Evolutionary conservation across 2,113 vertebrate species (phyloP), one percentile per base, ranked within the genome.

Genomic region (Xyliphius kryptos): DNA sequence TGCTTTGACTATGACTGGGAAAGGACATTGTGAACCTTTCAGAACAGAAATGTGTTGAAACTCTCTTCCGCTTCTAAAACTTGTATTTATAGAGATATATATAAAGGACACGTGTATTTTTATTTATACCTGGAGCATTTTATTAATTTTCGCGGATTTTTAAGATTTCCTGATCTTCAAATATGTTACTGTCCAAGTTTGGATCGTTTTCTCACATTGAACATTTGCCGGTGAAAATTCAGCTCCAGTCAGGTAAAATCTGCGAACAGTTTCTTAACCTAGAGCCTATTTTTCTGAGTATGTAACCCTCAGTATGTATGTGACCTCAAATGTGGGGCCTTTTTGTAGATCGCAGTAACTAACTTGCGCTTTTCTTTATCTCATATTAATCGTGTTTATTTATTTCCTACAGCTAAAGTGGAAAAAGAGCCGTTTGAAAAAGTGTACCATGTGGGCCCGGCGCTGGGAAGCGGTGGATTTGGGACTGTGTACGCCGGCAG

Each of bases 141-240:
- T n/a, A n/a, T n/a, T n/a, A n/a, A n/a, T n/a, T n/a, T n/a, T n/a
- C n/a, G n/a, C n/a, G n/a, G n/a, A n/a, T n/a, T n/a, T n/a, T n/a
- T n/a, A n/a, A n/a, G n/a, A 16, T 48, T 20, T 49, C 9, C 10
- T 21, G 22, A 53, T 54, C 1, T 61, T 69, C 41, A 75, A 91
- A 89, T 83, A 98, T 96, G 95, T 85, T 98, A 81, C 91, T 95
- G 47, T 95, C 94, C 81, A 97, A 96, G 88, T 95, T 96, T 76
- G 94, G 95, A 56, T 98, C 95, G 56, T 84, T 98, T 81, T 95
- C 95, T 70, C 94, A 96, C 14, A 92, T 93, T 90, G 95, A 98
- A 26, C 92, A 95, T 69, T 84, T 98, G 61, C 95, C 94, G n/a
- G 94, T 91, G 79, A 97, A 97, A 76, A 91, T 97, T 63, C 88